Conservation (phyloP, 2,888 invertebrate genomes). For the Bhutanitis thaidina region DNA sequence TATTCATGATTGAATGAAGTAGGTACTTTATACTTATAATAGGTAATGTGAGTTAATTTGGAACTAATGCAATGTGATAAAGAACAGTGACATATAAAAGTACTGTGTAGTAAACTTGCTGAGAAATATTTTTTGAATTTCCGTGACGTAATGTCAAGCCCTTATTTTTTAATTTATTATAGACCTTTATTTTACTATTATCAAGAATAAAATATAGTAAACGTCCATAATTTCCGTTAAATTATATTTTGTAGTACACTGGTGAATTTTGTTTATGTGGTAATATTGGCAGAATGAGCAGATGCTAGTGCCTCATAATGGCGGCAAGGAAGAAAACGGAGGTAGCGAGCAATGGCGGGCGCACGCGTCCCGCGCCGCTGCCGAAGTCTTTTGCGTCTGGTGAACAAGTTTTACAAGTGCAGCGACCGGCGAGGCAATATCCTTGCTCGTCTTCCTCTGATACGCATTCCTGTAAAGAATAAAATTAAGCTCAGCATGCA, state of each 20-base stretch:
- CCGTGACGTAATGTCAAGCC: no score
- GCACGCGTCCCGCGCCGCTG: slow-evolving; percentile 44
- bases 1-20: no score
- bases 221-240: not conserved
- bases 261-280: not conserved
- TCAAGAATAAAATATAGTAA: not conserved
- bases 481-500: slow-evolving; percentile 4
- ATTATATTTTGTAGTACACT: not conserved
- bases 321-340: slow-evolving; percentile 40
- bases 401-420: slow-evolving; percentile 67
- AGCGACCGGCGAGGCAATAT: slow-evolving; percentile 62
- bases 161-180: no score
- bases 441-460: slow-evolving; percentile 70
- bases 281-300: slow-evolving; percentile 8
- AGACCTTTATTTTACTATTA: no score
- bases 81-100: no score
- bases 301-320: slow-evolving; percentile 48
- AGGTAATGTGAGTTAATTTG: no score
- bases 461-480: slow-evolving; percentile 60
- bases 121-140: no score
- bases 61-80: no score
- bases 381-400: slow-evolving; percentile 65
- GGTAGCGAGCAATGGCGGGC: slow-evolving; percentile 36
- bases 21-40: no score
- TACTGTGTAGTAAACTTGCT: no score